phyloP scores from a whole-genome alignment of 2,888 invertebrate genomes.

The Leucania comma region DNA sequence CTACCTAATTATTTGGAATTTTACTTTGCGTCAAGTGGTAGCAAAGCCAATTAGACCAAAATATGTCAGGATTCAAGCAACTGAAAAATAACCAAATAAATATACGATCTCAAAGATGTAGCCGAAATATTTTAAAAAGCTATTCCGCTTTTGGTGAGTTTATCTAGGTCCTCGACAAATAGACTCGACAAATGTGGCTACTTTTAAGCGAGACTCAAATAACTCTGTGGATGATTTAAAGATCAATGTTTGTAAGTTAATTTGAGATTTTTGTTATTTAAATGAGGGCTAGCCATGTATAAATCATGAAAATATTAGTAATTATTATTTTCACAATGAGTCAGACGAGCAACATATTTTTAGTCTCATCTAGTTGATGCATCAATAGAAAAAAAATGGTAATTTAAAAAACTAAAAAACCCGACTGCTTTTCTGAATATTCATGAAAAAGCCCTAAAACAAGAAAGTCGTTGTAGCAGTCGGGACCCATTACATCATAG shows the following conservation, averaged over 20 bases:
- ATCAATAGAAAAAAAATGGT: no score
- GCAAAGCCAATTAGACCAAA: conserved; percentile 4
- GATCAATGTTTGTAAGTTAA: neutral
- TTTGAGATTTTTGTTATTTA: neutral
- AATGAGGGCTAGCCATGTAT: neutral
- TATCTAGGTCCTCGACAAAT: neutral
- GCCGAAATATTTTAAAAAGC: neutral
- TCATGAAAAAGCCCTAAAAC: no score
- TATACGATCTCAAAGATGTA: neutral
- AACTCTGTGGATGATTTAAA: neutral
- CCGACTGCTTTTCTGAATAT: no score
- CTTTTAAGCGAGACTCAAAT: conserved; percentile 1
- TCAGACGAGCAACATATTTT: neutral
- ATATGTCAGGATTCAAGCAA: conserved; percentile 9
- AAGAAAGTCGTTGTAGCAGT: no score
- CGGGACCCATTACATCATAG: no score
- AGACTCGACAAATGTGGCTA: conserved; percentile 6
- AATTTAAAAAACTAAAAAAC: no score
- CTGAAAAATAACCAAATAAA: conserved; percentile 5
- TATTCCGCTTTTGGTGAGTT: conserved; percentile 10
- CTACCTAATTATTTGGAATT: conserved; percentile 21
- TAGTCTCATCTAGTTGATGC: neutral
- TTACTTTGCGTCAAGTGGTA: neutral
- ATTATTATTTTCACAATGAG: neutral
- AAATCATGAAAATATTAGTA: neutral